phyloP scores from a whole-genome alignment of 2,888 invertebrate genomes.

The Brachyopa scutellaris region DNA sequence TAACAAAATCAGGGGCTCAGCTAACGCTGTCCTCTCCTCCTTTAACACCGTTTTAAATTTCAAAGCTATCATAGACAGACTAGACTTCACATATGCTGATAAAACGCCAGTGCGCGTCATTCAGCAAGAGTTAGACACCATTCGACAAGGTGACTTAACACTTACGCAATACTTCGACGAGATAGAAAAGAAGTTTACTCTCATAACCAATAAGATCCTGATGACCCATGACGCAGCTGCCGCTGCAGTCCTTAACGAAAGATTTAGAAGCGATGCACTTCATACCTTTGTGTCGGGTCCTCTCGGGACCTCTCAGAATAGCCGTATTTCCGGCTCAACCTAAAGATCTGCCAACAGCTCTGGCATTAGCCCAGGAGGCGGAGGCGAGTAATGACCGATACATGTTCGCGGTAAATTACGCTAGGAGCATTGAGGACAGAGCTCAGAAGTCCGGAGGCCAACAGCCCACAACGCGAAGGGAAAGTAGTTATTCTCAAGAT shows the following conservation, averaged over 20 bases:
- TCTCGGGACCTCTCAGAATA: too few relatives aligned
- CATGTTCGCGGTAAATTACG: too few relatives aligned
- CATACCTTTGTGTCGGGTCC: neutral
- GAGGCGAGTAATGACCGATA: too few relatives aligned
- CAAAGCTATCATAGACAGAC: slow-evolving; percentile 34
- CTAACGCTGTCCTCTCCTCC: slow-evolving; percentile 18
- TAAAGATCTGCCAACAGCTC: slow-evolving; percentile 44
- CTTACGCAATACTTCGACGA: slow-evolving; percentile 50
- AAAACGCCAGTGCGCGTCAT: slow-evolving; percentile 54
- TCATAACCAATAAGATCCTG: slow-evolving; percentile 37
- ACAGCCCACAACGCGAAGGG: too few relatives aligned
- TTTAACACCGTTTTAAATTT: slow-evolving; percentile 40
- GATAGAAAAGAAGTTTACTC: slow-evolving; percentile 51
- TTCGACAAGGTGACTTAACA: slow-evolving; percentile 57
- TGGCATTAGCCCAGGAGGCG: slow-evolving; percentile 54
- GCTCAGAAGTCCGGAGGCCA: too few relatives aligned
- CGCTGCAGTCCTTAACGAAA: too few relatives aligned
- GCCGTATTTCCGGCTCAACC: slow-evolving; percentile 4
- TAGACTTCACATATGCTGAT: slow-evolving; percentile 61
- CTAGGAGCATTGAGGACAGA: too few relatives aligned
- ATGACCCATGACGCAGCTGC: slow-evolving; percentile 26
- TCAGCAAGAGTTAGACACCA: slow-evolving; percentile 57
- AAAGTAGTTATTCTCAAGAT: too few relatives aligned
- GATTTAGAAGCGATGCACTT: too few relatives aligned
- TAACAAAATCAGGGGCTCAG: slow-evolving; percentile 35